These are phyloP conservation scores for Latrodectus geometricus DNA, from an alignment of 1,140 invertebrate species.

Conservation along the genomic window DNA sequence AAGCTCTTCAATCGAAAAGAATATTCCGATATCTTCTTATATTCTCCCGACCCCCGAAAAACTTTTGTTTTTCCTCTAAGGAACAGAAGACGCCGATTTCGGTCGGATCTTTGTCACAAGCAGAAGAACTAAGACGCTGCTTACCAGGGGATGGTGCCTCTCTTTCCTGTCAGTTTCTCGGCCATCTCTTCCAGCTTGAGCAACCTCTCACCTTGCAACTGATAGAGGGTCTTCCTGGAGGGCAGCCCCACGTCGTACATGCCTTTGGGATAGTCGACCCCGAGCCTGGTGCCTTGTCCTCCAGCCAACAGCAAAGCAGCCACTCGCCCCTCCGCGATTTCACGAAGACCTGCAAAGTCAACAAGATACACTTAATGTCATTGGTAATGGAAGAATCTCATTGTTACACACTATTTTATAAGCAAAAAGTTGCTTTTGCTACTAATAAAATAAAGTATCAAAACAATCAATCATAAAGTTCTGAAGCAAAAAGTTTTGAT, in stretches of 20 bases:
- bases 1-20: no score
- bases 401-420: no score
- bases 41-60: no score
- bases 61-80: no score
- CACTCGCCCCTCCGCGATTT: constrained; percentile 83
- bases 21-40: no score
- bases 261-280: constrained; percentile 95
- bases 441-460: no score
- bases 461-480: no score
- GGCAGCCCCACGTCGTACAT: constrained; percentile 95
- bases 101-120: not conserved
- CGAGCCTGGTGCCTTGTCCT: constrained; percentile 90
- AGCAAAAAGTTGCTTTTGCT: no score
- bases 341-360: constrained; percentile 75
- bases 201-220: constrained; percentile 95
- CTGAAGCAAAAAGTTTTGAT: no score
- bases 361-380: no score
- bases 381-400: no score
- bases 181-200: constrained; percentile 83
- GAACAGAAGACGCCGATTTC: not conserved
- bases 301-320: constrained; percentile 85
- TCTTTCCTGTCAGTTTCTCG: constrained; percentile 74
- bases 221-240: constrained; percentile 90
- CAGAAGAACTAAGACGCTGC: not conserved
- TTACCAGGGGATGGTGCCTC: constrained; percentile 80